Base-by-base conservation (phyloP, 2,797 vertebrate genomes). In the Phataginus tetradactyla region DNA sequence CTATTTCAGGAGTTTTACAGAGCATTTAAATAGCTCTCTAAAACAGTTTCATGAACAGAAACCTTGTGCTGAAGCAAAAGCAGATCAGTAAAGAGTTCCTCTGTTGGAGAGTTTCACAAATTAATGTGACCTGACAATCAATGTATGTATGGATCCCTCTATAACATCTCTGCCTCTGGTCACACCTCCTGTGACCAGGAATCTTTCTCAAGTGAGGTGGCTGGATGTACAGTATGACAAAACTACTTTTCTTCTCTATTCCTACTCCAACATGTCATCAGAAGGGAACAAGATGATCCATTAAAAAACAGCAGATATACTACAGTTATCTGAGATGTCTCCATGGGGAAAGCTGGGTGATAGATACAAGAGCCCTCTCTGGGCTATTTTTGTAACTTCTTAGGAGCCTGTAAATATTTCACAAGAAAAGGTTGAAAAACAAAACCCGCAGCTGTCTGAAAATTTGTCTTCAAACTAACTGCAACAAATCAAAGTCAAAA, bases 381-480 rank as follows among this genome's bases (percentile, higher is more conserved):
- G 37, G 45, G 85, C 13, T 51, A 66, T 81, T 86, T 90, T 86
- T 63, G 21, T 68, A 68, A 85, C 20, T 90, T 94, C 68, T 88
- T 71, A 86, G 74, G 57, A 49, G 4, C 15, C 39, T 78, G 18
- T 75, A 89, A 64, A 74, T 94, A 39, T 75, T 93, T 89, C 27
- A 83, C 88, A 81, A 68, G 55, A 61, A 85, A 91, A 83, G 71
- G 27, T 7, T 34, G 23, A 87, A 77, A 93, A 97, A 25, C 25
- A 91, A 97, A 94, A 72, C 21, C 45, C 84, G 20, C 4, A 95
- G 29, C 85, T 85, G 39, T 96, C 88, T 87, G 17, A 86, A 95
- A 94, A 79, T 49, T 34, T 90, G 77, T 66, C 49, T 63, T 85
- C 74, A 90, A 89, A 72, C 55, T 37, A 85, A 80, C 72, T 34